These are phyloP conservation scores for Mesocentrotus franciscanus DNA, from an alignment of 53 echinoderm and acorn worm genomes.

Conservation along the genomic window DNA sequence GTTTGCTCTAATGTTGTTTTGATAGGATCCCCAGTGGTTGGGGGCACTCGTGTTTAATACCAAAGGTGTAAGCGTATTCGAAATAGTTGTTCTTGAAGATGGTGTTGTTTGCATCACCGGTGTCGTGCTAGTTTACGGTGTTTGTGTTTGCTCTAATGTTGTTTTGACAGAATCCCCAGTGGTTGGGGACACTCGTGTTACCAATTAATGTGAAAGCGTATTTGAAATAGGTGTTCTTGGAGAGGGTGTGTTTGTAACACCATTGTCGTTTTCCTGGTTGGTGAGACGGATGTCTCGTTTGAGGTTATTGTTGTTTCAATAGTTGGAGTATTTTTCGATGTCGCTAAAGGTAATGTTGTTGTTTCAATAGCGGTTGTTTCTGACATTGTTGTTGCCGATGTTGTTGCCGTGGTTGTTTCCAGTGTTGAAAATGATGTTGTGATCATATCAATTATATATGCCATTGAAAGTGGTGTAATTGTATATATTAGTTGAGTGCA, in stretches of 20 bases:
- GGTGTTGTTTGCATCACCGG: not conserved
- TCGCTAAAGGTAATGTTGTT: not conserved
- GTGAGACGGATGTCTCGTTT: not conserved
- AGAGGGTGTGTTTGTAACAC: slow-evolving; percentile 9
- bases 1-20: not conserved
- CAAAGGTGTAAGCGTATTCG: not conserved
- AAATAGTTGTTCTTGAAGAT: too few relatives aligned
- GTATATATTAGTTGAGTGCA: not conserved
- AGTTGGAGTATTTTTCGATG: not conserved
- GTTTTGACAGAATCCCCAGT: not conserved
- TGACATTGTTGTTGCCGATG: not conserved
- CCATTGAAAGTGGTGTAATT: not conserved
- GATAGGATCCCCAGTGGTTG: not conserved
- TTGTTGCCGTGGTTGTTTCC: not conserved
- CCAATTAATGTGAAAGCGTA: not conserved
- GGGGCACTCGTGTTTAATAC: not conserved
- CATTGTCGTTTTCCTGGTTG: not conserved
- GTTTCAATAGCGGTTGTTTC: not conserved
- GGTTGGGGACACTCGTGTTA: not conserved
- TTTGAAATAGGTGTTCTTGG: not conserved
- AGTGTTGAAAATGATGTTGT: slow-evolving; percentile 23
- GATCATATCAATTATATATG: not conserved
- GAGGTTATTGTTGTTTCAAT: not conserved
- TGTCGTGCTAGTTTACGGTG: not conserved
- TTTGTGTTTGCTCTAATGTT: slow-evolving; percentile 4